phyloP scores from a whole-genome alignment of 2,888 invertebrate species.

The Drosophila suboccidentalis region DNA sequence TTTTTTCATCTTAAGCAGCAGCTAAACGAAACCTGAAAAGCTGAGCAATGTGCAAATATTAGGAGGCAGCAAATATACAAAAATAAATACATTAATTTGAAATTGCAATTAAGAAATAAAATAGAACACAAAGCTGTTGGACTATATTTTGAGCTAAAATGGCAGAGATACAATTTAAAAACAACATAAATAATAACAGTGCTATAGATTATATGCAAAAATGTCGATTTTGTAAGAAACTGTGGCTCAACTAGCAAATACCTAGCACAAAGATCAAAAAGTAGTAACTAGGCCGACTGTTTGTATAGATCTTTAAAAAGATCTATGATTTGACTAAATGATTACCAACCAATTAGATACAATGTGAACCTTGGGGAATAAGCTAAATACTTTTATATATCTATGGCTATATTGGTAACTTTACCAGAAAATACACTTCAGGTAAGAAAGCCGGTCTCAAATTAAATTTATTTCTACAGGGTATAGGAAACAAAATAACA shows the following conservation, averaged over 20 bases:
- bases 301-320: too few species aligned
- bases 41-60: slow-evolving; percentile 8
- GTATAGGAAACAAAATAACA: background rate
- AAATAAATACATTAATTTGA: background rate
- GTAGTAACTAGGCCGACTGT: too few species aligned
- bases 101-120: slow-evolving; percentile 5
- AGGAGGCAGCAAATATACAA: background rate
- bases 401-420: too few species aligned
- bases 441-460: background rate
- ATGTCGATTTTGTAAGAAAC: background rate
- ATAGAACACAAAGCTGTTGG: background rate
- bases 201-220: slow-evolving; percentile 1
- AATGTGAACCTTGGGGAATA: too few species aligned
- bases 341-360: too few species aligned
- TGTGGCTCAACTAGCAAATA: background rate
- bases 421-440: too few species aligned
- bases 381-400: too few species aligned
- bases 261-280: background rate
- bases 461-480: background rate
- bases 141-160: background rate
- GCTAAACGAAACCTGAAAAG: slow-evolving; percentile 33
- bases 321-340: too few species aligned
- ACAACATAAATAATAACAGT: slow-evolving; percentile 3
- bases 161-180: background rate
- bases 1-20: slow-evolving; percentile 38